Conservation (phyloP, 2,888 invertebrate species). For the Scrobipalpa costella region DNA sequence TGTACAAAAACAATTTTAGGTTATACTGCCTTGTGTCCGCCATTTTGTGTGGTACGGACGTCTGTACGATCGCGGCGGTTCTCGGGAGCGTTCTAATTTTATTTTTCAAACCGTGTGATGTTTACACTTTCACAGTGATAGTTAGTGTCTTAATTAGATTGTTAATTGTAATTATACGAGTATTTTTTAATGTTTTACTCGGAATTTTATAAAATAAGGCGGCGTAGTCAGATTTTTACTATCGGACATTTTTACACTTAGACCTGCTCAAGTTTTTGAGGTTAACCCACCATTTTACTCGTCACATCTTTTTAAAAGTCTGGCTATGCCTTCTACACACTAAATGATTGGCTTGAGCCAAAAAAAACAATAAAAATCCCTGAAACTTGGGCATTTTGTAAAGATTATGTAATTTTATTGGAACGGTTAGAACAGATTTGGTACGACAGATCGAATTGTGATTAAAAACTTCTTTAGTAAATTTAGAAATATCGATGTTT, state of each 20-base stretch:
- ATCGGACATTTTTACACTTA: conserved; percentile 20
- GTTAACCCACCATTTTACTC: conserved; percentile 24
- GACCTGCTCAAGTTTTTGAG: conserved; percentile 21
- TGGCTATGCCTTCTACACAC: conserved; percentile 10
- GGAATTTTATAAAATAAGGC: conserved; percentile 40
- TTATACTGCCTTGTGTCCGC: conserved; percentile 47
- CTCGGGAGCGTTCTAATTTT: conserved; percentile 57
- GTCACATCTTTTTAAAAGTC: conserved; percentile 20
- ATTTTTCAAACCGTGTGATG: conserved; percentile 66
- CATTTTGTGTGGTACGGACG: conserved; percentile 54
- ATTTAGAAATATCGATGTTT: conserved; percentile 13
- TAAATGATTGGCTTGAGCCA: neutral
- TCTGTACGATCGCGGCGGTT: conserved; percentile 46
- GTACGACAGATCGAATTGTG: conserved; percentile 54
- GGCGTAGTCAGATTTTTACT: conserved; percentile 34
- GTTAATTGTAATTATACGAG: conserved; percentile 59
- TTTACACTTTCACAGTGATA: conserved; percentile 70
- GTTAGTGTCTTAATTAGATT: conserved; percentile 64
- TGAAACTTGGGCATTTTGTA: conserved; percentile 13
- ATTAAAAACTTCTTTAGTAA: neutral
- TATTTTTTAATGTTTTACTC: conserved; percentile 60
- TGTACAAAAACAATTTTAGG: conserved; percentile 48
- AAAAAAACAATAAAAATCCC: neutral
- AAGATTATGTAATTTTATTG: conserved; percentile 29
- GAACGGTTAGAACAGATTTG: conserved; percentile 55